Evolutionary conservation across 2,113 vertebrate genomes (phyloP), one percentile per base, ranked within the genome.

Genomic region (Bos javanicus): DNA sequence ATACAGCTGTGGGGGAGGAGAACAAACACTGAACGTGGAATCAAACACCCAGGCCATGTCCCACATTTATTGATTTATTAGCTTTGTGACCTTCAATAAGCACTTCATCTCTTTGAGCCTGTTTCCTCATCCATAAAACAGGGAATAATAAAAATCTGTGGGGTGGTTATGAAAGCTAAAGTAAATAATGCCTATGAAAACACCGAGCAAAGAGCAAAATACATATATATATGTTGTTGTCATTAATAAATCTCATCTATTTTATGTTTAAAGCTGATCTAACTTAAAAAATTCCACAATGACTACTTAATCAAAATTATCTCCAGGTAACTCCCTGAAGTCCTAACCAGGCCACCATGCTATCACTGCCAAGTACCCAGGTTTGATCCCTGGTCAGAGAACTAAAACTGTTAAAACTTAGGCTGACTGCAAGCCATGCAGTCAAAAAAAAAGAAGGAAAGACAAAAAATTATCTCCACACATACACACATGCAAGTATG

Each of bases 141-240:
- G 33, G 67, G 50, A 19, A 46, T 87, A 87, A 96, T 84, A 97
- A 96, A 87, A 56, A 14, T 33, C 19, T 81, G 11, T 23, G 46
- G 48, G 19, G 48, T 82, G 46, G 30, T 89, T 78, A 64, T 59
- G 91, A 95, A 95, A n/a, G 57, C 87, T 90, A 81, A 94, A 64
- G 21, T 87, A 96, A 95, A 94, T 39, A 87, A 59, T 57, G 87
- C 36, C 91, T 92, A 39, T 82, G 82, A 87, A 97, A 96, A 90
- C n/a, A 82, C 10, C 23, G 43, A 21, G 16, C 23, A 78, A 86
- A 52, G 2, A 6, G 39, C 74, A 81, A 95, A 60, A 71, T 71
- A 36, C 33, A 39, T 17, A 54, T 28, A 17, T 12, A 26, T 46
- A 1, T 48, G 15, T 54, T 26, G 43, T 15, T 52, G 9, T 90